Percentiles rank a stretch among this genome's conserved stretches.
Conservation (phyloP, 2,888 invertebrate species). For the Dioctria linearis region DNA sequence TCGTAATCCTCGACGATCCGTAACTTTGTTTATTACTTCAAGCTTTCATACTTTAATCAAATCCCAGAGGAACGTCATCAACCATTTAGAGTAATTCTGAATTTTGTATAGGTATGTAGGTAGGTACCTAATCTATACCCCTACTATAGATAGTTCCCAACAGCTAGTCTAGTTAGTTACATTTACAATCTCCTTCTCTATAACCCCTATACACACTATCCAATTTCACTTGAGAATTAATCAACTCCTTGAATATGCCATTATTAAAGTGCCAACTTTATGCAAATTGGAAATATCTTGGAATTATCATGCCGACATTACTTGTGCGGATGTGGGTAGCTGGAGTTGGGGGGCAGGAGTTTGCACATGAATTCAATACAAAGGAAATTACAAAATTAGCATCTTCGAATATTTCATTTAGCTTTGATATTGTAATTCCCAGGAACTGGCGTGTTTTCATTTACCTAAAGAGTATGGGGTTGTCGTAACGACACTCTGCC, state of each 20-base stretch:
- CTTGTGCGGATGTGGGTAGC: constrained; percentile 27
- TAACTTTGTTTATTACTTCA: no score
- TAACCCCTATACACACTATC: constrained; percentile 30
- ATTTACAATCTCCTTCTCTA: neutral
- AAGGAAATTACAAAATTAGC: constrained; percentile 49
- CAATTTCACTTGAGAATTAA: constrained; percentile 49
- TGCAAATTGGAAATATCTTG: constrained; percentile 47
- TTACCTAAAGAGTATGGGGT: neutral
- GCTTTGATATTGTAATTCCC: constrained; percentile 47
- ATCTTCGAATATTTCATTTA: constrained; percentile 37
- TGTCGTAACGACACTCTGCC: no score
- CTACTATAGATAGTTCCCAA: neutral
- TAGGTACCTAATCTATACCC: neutral
- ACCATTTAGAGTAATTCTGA: neutral
- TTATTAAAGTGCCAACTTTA: constrained; percentile 46
- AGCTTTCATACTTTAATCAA: neutral
- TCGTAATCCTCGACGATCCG: no score
- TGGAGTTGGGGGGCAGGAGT: neutral
- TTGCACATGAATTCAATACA: constrained; percentile 38
- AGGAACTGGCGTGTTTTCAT: neutral
- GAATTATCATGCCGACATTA: constrained; percentile 39
- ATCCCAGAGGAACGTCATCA: neutral
- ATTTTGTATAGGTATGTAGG: no score
- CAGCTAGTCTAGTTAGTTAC: neutral
- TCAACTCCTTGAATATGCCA: constrained; percentile 42